Conservation (phyloP, 2,113 vertebrate genomes). For the Furnarius figulus region DNA sequence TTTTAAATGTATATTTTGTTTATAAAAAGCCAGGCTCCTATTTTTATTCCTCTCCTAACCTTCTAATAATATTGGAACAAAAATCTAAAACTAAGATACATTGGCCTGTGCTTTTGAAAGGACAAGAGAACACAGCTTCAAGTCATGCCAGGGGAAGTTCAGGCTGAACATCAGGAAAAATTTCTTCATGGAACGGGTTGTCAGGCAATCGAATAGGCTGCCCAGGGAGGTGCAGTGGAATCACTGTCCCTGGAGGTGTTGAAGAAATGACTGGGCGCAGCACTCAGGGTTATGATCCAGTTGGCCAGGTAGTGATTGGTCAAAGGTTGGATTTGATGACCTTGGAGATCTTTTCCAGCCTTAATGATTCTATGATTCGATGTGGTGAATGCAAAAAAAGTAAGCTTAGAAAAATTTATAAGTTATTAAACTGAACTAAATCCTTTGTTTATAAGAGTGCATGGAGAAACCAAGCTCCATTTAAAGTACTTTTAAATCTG, state of each 20-base stretch:
- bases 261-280: not conserved
- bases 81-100: not conserved
- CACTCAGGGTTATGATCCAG: not conserved
- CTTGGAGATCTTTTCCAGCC: not conserved
- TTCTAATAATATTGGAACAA: not conserved
- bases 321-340: not conserved
- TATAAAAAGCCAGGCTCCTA: not conserved
- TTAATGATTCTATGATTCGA: not conserved
- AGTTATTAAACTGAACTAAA: not conserved
- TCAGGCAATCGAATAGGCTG: not conserved
- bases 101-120: not conserved
- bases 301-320: not conserved
- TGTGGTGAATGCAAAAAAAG: not conserved
- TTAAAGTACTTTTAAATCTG: not conserved
- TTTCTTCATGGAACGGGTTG: not conserved
- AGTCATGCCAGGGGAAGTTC: not conserved
- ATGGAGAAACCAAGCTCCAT: not conserved
- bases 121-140: not conserved
- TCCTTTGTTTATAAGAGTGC: not conserved
- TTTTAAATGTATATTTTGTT: not conserved
- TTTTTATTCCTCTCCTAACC: not conserved
- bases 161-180: not conserved
- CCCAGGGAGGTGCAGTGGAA: not conserved
- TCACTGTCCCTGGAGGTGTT: too few species aligned
- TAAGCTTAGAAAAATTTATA: not conserved